A percentile compares a stretch with the other conserved stretches of the same genome.
Conservation (phyloP, 2,888 invertebrate genomes). For the Mesorhabditis sp. region DNA sequence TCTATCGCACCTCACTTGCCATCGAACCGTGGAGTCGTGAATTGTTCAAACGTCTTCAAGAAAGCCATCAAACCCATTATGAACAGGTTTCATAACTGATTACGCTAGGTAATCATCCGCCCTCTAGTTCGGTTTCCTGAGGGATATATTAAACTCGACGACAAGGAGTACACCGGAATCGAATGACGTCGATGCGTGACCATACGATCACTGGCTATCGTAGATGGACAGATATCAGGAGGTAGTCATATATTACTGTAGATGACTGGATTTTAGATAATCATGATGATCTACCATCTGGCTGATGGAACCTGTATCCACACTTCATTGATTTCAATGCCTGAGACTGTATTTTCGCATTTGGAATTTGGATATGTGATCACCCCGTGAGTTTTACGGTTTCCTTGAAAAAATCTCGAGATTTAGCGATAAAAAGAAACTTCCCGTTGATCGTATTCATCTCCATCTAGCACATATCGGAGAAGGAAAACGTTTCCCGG, state of each 20-base stretch:
- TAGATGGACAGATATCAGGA: constrained; percentile 44
- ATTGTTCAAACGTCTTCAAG: constrained; percentile 70
- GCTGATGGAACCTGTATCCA: constrained; percentile 71
- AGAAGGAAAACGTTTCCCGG: constrained; percentile 45
- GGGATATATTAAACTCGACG: too few relatives aligned
- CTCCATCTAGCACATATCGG: constrained; percentile 44
- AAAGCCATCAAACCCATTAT: constrained; percentile 78
- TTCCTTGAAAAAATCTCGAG: neutral
- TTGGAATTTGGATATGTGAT: constrained; percentile 67
- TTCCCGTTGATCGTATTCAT: constrained; percentile 43
- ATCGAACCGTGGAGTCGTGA: constrained; percentile 72
- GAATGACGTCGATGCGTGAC: constrained; percentile 72
- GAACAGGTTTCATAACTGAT: too few relatives aligned
- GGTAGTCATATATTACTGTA: neutral
- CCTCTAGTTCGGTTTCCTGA: constrained; percentile 39
- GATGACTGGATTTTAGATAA: constrained; percentile 55
- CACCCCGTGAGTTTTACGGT: constrained; percentile 31
- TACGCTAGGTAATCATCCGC: neutral
- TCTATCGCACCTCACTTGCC: constrained; percentile 73
- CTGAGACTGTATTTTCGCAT: constrained; percentile 63
- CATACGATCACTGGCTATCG: constrained; percentile 71
- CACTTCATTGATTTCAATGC: constrained; percentile 75
- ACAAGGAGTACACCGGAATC: too few relatives aligned
- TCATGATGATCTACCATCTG: constrained; percentile 74
- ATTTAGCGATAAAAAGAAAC: constrained; percentile 32